Evolutionary conservation across 2,888 invertebrate genomes (phyloP), one percentile per base, ranked within the genome.

Genomic region (Eulithis prunata): DNA sequence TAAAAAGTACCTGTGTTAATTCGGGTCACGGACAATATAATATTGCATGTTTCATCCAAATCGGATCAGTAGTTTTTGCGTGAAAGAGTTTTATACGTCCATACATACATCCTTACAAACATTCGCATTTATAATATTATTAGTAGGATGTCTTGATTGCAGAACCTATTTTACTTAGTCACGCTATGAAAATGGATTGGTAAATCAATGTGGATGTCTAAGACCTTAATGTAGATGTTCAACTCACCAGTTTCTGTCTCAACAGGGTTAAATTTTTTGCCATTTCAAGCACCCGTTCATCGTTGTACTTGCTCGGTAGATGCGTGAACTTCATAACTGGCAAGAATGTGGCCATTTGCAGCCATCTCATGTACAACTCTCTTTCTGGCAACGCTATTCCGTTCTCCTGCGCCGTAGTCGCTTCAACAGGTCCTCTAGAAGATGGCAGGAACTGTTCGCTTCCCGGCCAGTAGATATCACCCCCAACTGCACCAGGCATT

Each of bases 401-500:
- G 63, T 91, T 93, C 47, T 91, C 92, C 62, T 91, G 87, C 0
- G 88, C 87, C 0, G 81, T 73, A 56, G 87, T 90, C 6, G 79
- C 83, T 46, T 88, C 90, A 57, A 80, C 71, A 11, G 78, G 88
- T 61, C 91, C 94, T 77, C 90, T 94, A 61, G 94, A 93, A 66
- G 86, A 94, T 57, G 92, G 91, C 70, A 91, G 84, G 78, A 91
- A 94, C 66, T 94, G 94, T 14, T 94, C 92, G 55, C 90, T 90
- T 1, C 94, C 94, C 3, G 95, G 94, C 70, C 95, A 92, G 57
- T 95, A 94, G 51, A 96, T 96, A 77, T 98, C 98, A 0, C 98
- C 99, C 0, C 99, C 99, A 0, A 99, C 97, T 4, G 98, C 97
- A 0, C 99, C 98, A 0, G 98, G 98, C 93, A 99, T 95, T 52